A percentile compares a stretch with the other conserved stretches of the same genome.
phyloP scores from a whole-genome alignment of 2,888 invertebrate species.

The Caenorhabditis japonica region DNA sequence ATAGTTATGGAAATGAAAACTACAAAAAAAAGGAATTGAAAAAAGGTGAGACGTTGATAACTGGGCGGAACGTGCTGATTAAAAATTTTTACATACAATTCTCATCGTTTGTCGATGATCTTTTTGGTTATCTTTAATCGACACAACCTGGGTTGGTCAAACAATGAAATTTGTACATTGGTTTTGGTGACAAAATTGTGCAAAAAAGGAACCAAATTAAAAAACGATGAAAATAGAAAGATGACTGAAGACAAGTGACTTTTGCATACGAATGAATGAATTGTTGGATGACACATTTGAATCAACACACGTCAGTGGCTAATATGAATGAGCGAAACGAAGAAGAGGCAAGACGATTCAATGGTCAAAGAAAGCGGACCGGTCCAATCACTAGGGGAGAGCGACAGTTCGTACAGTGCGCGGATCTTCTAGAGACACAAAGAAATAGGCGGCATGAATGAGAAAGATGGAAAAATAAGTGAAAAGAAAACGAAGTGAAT shows the following conservation, averaged over 20 bases:
- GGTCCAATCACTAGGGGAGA: constrained; percentile 20
- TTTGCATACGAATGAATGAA: too few relatives aligned
- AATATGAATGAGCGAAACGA: constrained; percentile 33
- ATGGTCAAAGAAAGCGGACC: constrained; percentile 30
- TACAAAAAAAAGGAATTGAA: not conserved
- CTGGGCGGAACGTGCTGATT: constrained; percentile 32
- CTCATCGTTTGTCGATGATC: constrained; percentile 49
- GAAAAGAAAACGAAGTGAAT: constrained; percentile 9
- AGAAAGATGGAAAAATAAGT: constrained; percentile 13
- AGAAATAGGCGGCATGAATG: constrained; percentile 23
- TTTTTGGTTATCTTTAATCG: constrained; percentile 21
- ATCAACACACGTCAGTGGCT: constrained; percentile 18
- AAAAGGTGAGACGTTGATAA: constrained; percentile 16
- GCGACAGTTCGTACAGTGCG: constrained; percentile 33
- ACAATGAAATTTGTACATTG: too few relatives aligned
- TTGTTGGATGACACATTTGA: constrained; percentile 33
- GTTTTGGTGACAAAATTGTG: too few relatives aligned
- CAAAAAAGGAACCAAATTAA: too few relatives aligned
- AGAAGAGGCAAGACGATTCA: too few relatives aligned
- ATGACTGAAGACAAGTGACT: not conserved
- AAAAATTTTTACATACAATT: constrained; percentile 9
- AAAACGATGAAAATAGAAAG: constrained; percentile 8
- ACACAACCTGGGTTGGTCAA: too few relatives aligned
- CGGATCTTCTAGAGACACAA: constrained; percentile 38
- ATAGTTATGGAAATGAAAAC: too few relatives aligned